Conservation (phyloP, 2,888 invertebrate species). For the Eurytoma californica region DNA sequence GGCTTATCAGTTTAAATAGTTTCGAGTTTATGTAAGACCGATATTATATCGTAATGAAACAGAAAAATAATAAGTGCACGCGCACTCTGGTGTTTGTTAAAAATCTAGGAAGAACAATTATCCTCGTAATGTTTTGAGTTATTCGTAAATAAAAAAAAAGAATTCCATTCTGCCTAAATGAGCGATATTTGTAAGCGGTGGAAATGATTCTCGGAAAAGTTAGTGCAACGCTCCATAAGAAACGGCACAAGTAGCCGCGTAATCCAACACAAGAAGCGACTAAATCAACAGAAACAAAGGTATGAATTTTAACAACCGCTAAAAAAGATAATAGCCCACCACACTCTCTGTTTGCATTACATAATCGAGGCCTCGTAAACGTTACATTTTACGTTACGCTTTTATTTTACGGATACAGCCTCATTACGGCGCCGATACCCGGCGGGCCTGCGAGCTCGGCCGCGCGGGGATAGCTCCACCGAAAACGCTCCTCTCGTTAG, state of each 20-base stretch:
- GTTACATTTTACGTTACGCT: not conserved
- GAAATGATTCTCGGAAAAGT: too few species aligned
- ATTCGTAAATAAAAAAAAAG: not conserved
- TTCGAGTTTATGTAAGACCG: too few species aligned
- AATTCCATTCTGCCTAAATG: conserved; percentile 5
- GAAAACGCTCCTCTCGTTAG: not conserved
- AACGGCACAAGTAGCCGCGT: not conserved
- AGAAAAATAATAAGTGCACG: too few species aligned
- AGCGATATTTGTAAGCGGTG: too few species aligned
- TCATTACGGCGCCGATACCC: not conserved
- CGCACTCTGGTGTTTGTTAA: too few species aligned
- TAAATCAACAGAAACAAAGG: conserved; percentile 7
- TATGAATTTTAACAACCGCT: conserved; percentile 4
- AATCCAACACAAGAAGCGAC: not conserved
- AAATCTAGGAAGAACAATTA: too few species aligned
- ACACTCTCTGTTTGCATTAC: too few species aligned
- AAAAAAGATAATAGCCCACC: not conserved
- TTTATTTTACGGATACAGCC: conserved; percentile 1
- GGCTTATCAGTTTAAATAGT: too few species aligned
- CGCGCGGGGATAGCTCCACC: too few species aligned
- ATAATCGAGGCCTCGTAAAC: not conserved
- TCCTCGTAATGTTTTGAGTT: not conserved
- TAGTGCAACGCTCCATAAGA: too few species aligned
- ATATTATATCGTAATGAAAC: too few species aligned
- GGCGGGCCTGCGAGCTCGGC: too few species aligned